Percentiles rank a stretch among this genome's conserved stretches.
Conservation (phyloP, 2,113 vertebrate species). For the Larimichthys crocea region DNA sequence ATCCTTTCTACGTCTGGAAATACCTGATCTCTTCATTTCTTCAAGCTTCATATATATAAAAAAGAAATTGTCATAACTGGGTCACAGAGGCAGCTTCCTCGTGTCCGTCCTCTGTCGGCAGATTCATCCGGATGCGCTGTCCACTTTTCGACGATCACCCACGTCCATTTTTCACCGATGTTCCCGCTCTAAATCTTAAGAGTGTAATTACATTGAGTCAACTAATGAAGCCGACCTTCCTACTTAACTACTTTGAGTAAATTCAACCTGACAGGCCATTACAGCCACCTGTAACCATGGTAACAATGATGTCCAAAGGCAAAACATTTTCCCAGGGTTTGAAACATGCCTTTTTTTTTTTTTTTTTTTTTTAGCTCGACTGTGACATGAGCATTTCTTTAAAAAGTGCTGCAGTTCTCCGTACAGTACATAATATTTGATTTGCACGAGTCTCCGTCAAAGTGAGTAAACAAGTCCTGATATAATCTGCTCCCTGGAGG, state of each 20-base stretch:
- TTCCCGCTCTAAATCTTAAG: background rate
- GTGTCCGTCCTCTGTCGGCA: background rate
- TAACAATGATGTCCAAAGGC: conserved; percentile 19
- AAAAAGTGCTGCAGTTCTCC: background rate
- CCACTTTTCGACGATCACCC: background rate
- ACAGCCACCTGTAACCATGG: conserved; percentile 43
- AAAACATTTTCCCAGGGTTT: conserved; percentile 19
- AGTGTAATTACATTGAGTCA: background rate
- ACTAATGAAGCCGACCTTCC: conserved; percentile 2
- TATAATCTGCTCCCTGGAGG: background rate
- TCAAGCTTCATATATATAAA: background rate
- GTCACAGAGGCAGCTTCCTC: background rate
- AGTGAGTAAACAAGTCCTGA: conserved; percentile 6
- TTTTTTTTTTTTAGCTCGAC: background rate
- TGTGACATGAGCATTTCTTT: background rate
- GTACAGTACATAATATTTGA: background rate
- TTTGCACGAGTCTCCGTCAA: background rate
- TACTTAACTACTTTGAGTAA: conserved; percentile 24
- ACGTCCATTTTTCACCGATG: background rate
- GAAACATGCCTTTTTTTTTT: background rate
- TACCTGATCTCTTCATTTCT: conserved; percentile 19
- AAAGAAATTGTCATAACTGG: conserved; percentile 9
- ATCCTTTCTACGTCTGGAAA: background rate
- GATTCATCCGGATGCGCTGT: background rate
- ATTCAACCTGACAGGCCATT: conserved; percentile 40